phyloP scores from a whole-genome alignment of 92 coral and sea anemone species.

The Actinernus sp. region DNA sequence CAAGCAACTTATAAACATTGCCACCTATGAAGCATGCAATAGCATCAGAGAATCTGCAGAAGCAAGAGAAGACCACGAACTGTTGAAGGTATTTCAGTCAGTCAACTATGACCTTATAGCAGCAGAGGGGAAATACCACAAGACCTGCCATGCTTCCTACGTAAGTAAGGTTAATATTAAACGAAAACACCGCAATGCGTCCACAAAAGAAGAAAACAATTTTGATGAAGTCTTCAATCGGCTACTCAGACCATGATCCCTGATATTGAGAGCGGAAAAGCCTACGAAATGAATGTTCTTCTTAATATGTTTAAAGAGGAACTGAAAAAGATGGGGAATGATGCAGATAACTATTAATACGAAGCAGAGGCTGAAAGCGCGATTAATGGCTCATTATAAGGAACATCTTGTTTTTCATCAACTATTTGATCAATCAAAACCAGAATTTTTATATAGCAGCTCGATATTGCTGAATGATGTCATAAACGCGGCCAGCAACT shows the following conservation, averaged over 20 bases:
- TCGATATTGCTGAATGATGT: slow-evolving; percentile 32
- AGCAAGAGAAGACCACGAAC: slow-evolving; percentile 16
- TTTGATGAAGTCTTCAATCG: too few species aligned
- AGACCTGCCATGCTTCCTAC: slow-evolving; percentile 7
- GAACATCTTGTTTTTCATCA: slow-evolving; percentile 35
- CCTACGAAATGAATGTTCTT: slow-evolving; percentile 36
- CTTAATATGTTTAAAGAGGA: slow-evolving; percentile 5
- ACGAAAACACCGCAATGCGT: not conserved
- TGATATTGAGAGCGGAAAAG: slow-evolving; percentile 23
- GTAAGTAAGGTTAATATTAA: slow-evolving; percentile 22
- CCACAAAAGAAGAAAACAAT: slow-evolving; percentile 3
- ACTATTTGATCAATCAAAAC: slow-evolving; percentile 29
- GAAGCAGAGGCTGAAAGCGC: slow-evolving; percentile 35
- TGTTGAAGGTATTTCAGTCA: slow-evolving; percentile 3
- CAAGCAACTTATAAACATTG: slow-evolving; percentile 20
- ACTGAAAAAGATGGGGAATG: too few species aligned
- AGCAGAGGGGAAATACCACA: too few species aligned
- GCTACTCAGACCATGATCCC: slow-evolving; percentile 19
- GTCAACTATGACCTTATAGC: slow-evolving; percentile 17
- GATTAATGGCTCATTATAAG: slow-evolving; percentile 19
- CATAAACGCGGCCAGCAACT: slow-evolving; percentile 32
- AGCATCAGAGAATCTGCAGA: slow-evolving; percentile 28
- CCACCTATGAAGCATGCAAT: slow-evolving; percentile 29
- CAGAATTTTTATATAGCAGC: slow-evolving; percentile 24
- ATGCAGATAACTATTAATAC: slow-evolving; percentile 19